These are phyloP conservation scores for Epicampocera succincta DNA, from an alignment of 2,888 invertebrate genomes.

Conservation along the genomic window DNA sequence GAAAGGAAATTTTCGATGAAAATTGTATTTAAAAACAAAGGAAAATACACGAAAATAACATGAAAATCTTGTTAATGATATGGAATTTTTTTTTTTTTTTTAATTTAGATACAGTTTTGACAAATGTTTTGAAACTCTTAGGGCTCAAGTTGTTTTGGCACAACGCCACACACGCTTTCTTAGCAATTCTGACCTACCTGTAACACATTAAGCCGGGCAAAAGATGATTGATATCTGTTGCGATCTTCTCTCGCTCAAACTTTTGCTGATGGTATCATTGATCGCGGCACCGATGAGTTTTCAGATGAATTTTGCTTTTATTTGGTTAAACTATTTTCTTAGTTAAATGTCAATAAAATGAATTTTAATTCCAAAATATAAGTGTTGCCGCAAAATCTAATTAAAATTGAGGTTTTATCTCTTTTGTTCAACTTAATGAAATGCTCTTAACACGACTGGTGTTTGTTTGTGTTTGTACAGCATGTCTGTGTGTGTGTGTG, in stretches of 20 bases:
- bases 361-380: constrained; percentile 30
- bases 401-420: constrained; percentile 52
- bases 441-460: not conserved
- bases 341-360: constrained; percentile 39
- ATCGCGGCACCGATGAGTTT: not conserved
- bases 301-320: constrained; percentile 5
- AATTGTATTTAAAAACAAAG: too few relatives aligned
- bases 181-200: constrained; percentile 54
- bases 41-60: too few relatives aligned
- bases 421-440: not conserved
- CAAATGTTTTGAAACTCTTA: too few relatives aligned
- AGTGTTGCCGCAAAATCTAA: constrained; percentile 49
- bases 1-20: too few relatives aligned
- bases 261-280: not conserved
- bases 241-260: not conserved
- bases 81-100: too few relatives aligned
- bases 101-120: too few relatives aligned
- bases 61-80: too few relatives aligned
- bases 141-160: too few relatives aligned
- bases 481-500: not conserved
- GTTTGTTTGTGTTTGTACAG: not conserved
- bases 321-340: not conserved
- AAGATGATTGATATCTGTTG: constrained; percentile 4
- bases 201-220: constrained; percentile 34
- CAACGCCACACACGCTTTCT: too few relatives aligned